phyloP scores from a whole-genome alignment of 2,888 invertebrate genomes.

The Meandrusa payeni region DNA sequence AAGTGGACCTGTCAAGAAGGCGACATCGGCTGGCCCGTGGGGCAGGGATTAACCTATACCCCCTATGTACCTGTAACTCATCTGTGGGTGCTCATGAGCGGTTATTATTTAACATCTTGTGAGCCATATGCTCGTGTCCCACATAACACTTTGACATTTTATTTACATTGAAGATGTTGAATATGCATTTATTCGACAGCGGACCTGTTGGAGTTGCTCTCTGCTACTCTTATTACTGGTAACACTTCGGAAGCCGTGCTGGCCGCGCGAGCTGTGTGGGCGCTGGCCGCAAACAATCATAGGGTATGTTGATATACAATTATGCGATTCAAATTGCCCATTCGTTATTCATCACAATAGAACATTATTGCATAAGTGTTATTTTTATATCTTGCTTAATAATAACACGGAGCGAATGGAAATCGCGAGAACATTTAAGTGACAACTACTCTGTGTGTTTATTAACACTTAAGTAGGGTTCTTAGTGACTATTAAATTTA shows the following conservation, averaged over 20 bases:
- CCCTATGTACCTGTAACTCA: too few species aligned
- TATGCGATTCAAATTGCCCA: background rate
- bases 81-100: too few species aligned
- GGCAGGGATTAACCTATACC: too few species aligned
- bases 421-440: background rate
- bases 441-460: background rate
- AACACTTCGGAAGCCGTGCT: slow-evolving; percentile 55
- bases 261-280: slow-evolving; percentile 82
- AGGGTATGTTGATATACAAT: slow-evolving; percentile 62
- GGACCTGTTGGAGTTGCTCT: slow-evolving; percentile 59
- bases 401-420: background rate
- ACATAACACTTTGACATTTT: too few species aligned
- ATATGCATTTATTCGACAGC: slow-evolving; percentile 38
- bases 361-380: slow-evolving; percentile 1
- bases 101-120: too few species aligned
- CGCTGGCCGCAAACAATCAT: slow-evolving; percentile 85
- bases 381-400: background rate
- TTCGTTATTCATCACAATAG: background rate
- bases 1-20: too few species aligned
- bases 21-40: too few species aligned
- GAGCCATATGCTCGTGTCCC: too few species aligned
- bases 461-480: slow-evolving; percentile 7
- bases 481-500: background rate
- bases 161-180: background rate
- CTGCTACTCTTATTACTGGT: slow-evolving; percentile 56